Base-by-base conservation (phyloP, 2,888 invertebrate genomes). In the Ophonus ardosiacus region DNA sequence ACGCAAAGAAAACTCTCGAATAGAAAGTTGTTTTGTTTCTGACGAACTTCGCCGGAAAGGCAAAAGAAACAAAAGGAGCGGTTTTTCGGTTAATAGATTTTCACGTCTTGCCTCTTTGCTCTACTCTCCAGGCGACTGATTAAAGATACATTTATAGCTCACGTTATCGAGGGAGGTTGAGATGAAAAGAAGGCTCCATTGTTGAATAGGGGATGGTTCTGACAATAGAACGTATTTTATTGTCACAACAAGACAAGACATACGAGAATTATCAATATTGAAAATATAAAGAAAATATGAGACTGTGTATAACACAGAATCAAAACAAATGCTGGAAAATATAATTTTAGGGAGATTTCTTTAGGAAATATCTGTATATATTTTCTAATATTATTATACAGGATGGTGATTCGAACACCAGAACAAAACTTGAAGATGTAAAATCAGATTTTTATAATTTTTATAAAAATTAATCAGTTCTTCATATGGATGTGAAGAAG, bases 41-140 rank as follows among this genome's bases (percentile, higher is more conserved):
- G 68, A 57, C 81, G 68, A 71, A 71, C 56, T 57, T 63, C 40
- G 40, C 43, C 61, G 40, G 80, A 80, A 80, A 80, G 65, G 61
- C 57, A 63, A 80, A 81, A 81, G 81, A 68, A 81, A 81, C 81
- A 81, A 81, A 81, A 31, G 81, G 38, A 81, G 38, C 81, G 71
- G 81, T 81, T 81, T 56, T 81, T 81, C 81, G 71, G 24, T 71
- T 81, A 81, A 81, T 81, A 81, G 81, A 81, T 81, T 81, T 81
- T 68, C 71, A 81, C 24, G 68, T 68, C 71, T 57, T 81, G 68
- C 40, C 81, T 68, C 81, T 57, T 81, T 81, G 61, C 81, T 68
- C 81, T 68, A 56, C 56, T 56, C 51, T 40, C 71, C 38, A 80
- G 43, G 63, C 51, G 59, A 61, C 43, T 80, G 80, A 80, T 80